Evolutionary conservation across 2,113 vertebrate genomes (phyloP).

Genomic region (Sorex araneus): DNA sequence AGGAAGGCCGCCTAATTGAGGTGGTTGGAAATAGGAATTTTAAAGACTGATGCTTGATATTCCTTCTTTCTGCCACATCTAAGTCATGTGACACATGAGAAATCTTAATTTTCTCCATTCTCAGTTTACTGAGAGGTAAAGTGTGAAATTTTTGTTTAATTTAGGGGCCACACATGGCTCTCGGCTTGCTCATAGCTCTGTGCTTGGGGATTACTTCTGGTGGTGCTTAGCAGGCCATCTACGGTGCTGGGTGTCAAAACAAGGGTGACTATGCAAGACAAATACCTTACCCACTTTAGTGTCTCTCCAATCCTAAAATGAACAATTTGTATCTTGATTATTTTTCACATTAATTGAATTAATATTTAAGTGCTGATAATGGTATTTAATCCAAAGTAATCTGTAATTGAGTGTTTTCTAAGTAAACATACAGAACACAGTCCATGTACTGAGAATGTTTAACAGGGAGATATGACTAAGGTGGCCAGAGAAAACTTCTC

Average conservation of each 20-base stretch:
- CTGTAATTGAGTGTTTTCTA: not conserved
- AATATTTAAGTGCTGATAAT: not conserved
- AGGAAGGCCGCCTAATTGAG: not conserved
- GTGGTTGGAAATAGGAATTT: not conserved
- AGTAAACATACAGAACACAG: not conserved
- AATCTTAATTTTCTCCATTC: not conserved
- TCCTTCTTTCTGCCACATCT: fast-evolving
- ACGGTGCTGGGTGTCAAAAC: too few relatives aligned
- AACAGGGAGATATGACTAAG: not conserved
- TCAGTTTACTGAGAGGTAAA: not conserved
- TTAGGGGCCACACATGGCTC: not conserved
- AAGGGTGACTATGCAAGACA: too few relatives aligned
- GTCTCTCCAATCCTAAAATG: too few relatives aligned
- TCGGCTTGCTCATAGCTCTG: too few relatives aligned
- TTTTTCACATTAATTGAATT: not conserved
- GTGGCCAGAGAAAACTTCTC: not conserved
- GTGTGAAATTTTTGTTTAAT: not conserved
- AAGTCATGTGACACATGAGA: not conserved
- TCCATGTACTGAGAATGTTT: not conserved
- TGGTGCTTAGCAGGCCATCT: too few relatives aligned
- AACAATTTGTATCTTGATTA: not conserved
- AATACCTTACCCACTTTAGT: too few relatives aligned
- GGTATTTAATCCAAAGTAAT: not conserved
- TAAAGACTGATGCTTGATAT: not conserved
- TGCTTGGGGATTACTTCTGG: too few relatives aligned